Evolutionary conservation across 2,113 vertebrate species (phyloP), one percentile per base, ranked within the genome.

Genomic region (Antechinus stuartii): DNA sequence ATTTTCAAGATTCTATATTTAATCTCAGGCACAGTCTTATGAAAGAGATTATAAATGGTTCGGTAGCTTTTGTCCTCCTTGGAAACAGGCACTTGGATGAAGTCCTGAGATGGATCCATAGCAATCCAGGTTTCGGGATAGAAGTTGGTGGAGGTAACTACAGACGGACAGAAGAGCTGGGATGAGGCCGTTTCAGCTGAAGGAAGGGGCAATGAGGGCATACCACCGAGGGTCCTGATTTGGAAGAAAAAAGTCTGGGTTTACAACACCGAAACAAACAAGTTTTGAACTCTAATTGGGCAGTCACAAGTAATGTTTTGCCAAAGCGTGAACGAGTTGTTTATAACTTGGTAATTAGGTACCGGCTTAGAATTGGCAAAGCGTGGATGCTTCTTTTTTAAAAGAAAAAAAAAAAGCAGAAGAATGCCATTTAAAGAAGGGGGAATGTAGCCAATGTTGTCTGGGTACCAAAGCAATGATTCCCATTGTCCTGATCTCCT

Each of bases 11-110:
- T 99, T 97, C 98, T 99, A 24, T 99, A 99, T 98, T 99, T 99
- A 98, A 99, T 99, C 98, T 99, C 99, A 0, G 99, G 99, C 96
- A 99, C 99, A 2, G 99, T 99, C 98, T 99, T 99, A 99, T 99
- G 99, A 98, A 99, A 99, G 98, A 99, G 99, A 98, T 99, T 99
- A 97, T 99, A 99, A 97, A 99, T 99, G 54, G 99, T 99, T 97
- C 99, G 98, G 26, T 99, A 99, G 99, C 99, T 99, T 97, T 99
- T 99, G 97, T 99, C 99, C 93, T 99, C 99, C 53, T 99, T 99
- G 90, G 99, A 99, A 95, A 99, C 99, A 96, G 99, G 99, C 98
- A 99, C 99, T 99, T 99, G 99, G 97, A 99, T 98, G 97, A 99
- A 99, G 99, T 99, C 99, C 98, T 99, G 99, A 98, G 98, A 99